Base-by-base conservation (phyloP, 2,797 vertebrate genomes). In the Ateles fusciceps region DNA sequence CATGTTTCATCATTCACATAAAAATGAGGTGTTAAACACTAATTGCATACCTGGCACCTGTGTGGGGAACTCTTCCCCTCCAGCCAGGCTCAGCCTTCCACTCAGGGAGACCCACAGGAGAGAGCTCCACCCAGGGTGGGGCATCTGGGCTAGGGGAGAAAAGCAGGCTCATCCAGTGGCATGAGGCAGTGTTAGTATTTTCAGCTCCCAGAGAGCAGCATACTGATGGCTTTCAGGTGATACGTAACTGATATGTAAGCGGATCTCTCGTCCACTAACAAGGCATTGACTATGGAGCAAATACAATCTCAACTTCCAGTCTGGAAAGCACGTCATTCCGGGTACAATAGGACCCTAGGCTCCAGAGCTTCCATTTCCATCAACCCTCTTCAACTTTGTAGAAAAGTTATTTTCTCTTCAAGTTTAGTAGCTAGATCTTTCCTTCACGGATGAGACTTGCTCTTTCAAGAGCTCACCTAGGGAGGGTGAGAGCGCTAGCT, bases 101-200 rank as follows among this genome's bases (percentile, higher is more conserved):
- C 17, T 57, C 15, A 1, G 0, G 36, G 64, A 96, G 57, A 57
- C 42, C 83, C 52, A 44, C 2, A 22, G 57, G 48, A 36, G 0
- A 55, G 61, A 9, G 74, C 68, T 76, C 71, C 72, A 33, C 89
- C 83, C 95, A 86, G 83, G 94, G 79, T 22, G 83, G 71, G 71
- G 83, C 81, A 39, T 52, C 30, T 19, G 17, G 30, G 52, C 10
- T 33, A 30, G 85, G 85, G 79, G 75, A 94, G 96, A 91, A 93
- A 92, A 97, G 61, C 85, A 79, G 93, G 92, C 78, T 97, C 3
- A 4, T n/a, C 85, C 13, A 85, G 94, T 72, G 68, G 2, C 26
- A 0, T n/a, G n/a, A 22, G 24, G 57, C 61, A 10, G 33, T 71
- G 30, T 46, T 61, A 6, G 44, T 85, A 14, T 86, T 94, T 86